phyloP scores from a whole-genome alignment of 2,888 invertebrate genomes.

The Drosophila parthenogenetica region DNA sequence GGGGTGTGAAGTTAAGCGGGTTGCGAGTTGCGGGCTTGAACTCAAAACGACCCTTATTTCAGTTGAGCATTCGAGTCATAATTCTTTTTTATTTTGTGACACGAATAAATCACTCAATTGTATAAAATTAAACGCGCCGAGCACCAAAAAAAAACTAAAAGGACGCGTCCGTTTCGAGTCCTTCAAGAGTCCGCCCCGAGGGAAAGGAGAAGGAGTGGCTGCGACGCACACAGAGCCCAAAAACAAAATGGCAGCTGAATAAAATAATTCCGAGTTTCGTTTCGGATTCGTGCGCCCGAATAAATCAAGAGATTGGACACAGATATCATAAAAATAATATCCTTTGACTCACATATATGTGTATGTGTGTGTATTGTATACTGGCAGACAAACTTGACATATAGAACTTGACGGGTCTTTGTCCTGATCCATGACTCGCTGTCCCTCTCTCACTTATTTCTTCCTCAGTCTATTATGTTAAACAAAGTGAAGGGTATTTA shows the following conservation, averaged over 20 bases:
- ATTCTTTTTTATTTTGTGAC: constrained; percentile 84
- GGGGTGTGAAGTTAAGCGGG: constrained; percentile 13
- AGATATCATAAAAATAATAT: constrained; percentile 85
- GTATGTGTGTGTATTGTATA: constrained; percentile 20
- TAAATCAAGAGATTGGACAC: constrained; percentile 85
- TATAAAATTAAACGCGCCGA: constrained; percentile 77
- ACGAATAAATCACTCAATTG: constrained; percentile 85
- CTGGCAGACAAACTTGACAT: constrained; percentile 53
- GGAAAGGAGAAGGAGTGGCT: neutral
- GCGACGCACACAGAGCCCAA: constrained; percentile 49
- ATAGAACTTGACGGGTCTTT: constrained; percentile 51
- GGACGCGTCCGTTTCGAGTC: constrained; percentile 48
- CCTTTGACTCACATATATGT: constrained; percentile 59
- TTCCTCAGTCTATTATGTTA: neutral
- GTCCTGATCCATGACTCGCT: neutral
- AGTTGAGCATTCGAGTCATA: constrained; percentile 72
- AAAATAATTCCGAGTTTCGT: constrained; percentile 72
- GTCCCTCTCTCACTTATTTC: neutral
- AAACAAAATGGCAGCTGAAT: constrained; percentile 77
- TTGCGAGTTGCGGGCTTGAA: neutral
- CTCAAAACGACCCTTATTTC: constrained; percentile 77
- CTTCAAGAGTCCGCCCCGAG: constrained; percentile 7
- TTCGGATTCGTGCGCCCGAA: constrained; percentile 81
- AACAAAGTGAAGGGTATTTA: constrained; percentile 60
- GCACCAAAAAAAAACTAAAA: constrained; percentile 5